These are phyloP conservation scores for Dysdera silvatica DNA, from an alignment of 1,140 invertebrate genomes.

Conservation along the genomic window DNA sequence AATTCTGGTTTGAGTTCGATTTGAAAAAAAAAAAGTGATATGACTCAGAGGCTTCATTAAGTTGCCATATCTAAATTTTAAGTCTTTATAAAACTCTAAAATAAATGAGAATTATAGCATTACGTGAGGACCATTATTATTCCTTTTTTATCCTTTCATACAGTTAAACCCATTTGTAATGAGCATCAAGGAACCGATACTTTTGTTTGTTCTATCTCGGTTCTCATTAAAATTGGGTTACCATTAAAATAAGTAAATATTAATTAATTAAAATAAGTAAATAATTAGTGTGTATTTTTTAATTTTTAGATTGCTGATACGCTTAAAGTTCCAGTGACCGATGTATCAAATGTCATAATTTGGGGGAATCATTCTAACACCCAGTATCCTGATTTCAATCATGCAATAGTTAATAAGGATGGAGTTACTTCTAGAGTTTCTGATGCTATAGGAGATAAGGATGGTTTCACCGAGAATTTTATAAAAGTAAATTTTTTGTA, in stretches of 20 bases:
- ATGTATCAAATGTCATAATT: conserved; percentile 87
- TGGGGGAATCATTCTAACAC: conserved; percentile 99
- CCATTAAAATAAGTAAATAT: too few species aligned
- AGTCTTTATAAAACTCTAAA: too few species aligned
- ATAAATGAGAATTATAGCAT: too few species aligned
- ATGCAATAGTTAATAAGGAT: conserved; percentile 55
- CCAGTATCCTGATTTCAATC: conserved; percentile 91
- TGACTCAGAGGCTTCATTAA: too few species aligned
- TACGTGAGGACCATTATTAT: background rate
- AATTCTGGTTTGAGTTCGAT: too few species aligned
- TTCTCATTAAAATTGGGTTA: too few species aligned
- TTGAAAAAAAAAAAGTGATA: too few species aligned
- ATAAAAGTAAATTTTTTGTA: conserved; percentile 50
- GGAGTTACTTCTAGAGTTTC: conserved; percentile 46
- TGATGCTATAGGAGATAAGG: conserved; percentile 71
- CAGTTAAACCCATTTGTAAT: background rate
- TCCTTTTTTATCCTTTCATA: background rate
- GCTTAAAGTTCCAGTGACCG: conserved; percentile 54
- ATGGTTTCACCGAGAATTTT: conserved; percentile 73
- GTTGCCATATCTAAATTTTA: too few species aligned
- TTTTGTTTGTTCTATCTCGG: too few species aligned
- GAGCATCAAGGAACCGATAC: too few species aligned
- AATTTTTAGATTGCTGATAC: conserved; percentile 46
- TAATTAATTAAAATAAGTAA: too few species aligned
- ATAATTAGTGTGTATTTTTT: too few species aligned